phyloP scores from a whole-genome alignment of 2,797 vertebrate genomes.

The Takifugu ocellatus region DNA sequence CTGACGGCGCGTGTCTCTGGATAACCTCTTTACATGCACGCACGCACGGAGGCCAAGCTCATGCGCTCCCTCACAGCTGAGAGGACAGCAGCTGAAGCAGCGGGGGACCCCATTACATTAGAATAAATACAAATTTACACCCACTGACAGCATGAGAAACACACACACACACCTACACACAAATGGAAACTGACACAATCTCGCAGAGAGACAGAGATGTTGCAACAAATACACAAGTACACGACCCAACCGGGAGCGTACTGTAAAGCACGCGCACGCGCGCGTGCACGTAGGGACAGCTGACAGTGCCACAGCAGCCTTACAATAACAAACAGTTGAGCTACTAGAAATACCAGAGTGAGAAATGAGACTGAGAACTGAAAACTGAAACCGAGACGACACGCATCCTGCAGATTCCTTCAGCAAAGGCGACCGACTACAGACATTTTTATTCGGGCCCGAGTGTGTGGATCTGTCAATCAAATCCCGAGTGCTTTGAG shows the following conservation, averaged over 20 bases:
- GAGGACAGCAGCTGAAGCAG: conserved; percentile 68
- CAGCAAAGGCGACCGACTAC: conserved; percentile 24
- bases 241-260: conserved; percentile 24
- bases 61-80: conserved; percentile 59
- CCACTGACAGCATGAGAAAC: conserved; percentile 25
- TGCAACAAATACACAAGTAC: conserved; percentile 32
- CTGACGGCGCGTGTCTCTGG: conserved; percentile 65
- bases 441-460: conserved; percentile 54
- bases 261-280: conserved; percentile 27
- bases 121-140: conserved; percentile 38
- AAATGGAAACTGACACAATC: conserved; percentile 39
- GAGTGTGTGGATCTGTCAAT: conserved; percentile 14
- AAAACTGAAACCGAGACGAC: conserved; percentile 59
- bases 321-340: conserved; percentile 72
- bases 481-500: conserved; percentile 3
- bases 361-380: conserved; percentile 46
- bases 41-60: conserved; percentile 22
- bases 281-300: conserved; percentile 56
- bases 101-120: conserved; percentile 35
- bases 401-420: conserved; percentile 48
- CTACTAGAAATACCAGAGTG: conserved; percentile 69
- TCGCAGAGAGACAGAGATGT: conserved; percentile 32
- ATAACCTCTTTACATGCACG: conserved; percentile 4
- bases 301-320: conserved; percentile 57
- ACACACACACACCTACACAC: conserved; percentile 28